These are phyloP conservation scores for Lypha dubia DNA, from an alignment of 2,888 invertebrate species.

Conservation along the genomic window DNA sequence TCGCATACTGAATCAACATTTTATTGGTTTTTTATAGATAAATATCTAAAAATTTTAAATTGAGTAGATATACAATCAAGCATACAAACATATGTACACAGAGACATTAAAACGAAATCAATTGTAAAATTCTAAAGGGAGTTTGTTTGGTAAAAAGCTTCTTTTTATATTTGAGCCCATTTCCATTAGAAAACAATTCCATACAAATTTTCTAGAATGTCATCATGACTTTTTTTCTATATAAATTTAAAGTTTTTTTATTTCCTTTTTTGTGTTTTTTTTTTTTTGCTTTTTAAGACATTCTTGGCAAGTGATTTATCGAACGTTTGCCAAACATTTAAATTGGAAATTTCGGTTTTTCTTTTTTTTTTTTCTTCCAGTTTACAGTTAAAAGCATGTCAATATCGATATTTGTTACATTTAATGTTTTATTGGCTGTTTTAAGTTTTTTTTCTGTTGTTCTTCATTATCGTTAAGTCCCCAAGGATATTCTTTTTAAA, in stretches of 20 bases:
- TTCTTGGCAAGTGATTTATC: slow-evolving; percentile 73
- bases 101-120: slow-evolving; percentile 52
- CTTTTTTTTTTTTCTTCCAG: slow-evolving; percentile 8
- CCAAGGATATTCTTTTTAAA: slow-evolving; percentile 27
- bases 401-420: slow-evolving; percentile 71
- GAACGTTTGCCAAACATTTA: slow-evolving; percentile 72
- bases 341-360: slow-evolving; percentile 70
- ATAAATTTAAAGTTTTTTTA: slow-evolving; percentile 19
- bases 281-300: slow-evolving; percentile 28
- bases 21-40: slow-evolving; percentile 41
- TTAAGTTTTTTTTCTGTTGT: slow-evolving; percentile 2
- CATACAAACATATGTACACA: background rate
- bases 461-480: slow-evolving; percentile 7
- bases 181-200: slow-evolving; percentile 69
- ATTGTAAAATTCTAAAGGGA: slow-evolving; percentile 67
- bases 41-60: slow-evolving; percentile 59
- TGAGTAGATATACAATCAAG: slow-evolving; percentile 16
- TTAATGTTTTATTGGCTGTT: slow-evolving; percentile 33
- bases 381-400: slow-evolving; percentile 80
- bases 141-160: slow-evolving; percentile 56
- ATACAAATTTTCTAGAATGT: slow-evolving; percentile 50
- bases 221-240: slow-evolving; percentile 39
- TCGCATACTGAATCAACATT: slow-evolving; percentile 3
- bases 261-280: slow-evolving; percentile 9
- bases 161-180: slow-evolving; percentile 63